Evolutionary conservation across 2,113 vertebrate species (phyloP).

Genomic region (Hipposideros armiger): DNA sequence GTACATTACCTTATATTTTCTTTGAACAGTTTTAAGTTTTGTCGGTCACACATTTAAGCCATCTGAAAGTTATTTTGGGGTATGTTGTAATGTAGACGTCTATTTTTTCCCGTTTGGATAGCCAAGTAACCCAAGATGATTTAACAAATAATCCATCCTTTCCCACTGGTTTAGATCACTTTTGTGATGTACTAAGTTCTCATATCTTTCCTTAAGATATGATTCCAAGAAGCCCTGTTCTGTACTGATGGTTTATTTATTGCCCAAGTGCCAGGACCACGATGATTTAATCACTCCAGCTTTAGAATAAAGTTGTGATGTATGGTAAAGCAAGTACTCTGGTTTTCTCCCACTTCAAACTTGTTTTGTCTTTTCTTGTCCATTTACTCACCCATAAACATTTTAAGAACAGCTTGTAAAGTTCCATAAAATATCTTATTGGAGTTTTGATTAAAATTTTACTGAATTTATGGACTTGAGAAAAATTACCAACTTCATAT

Average conservation of each 20-base stretch:
- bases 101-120: not conserved
- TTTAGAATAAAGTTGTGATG: not conserved
- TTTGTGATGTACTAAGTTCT: not conserved
- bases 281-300: not conserved
- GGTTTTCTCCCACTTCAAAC: not conserved
- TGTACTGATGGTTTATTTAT: not conserved
- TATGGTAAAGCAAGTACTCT: not conserved
- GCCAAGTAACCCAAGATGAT: not conserved
- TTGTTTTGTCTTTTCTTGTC: not conserved
- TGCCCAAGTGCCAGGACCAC: not conserved
- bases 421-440: not conserved
- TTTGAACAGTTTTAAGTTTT: not conserved
- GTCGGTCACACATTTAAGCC: not conserved
- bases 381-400: not conserved
- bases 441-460: not conserved
- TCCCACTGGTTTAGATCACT: not conserved
- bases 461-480: conserved; percentile 8
- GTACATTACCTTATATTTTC: not conserved
- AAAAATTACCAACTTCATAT: not conserved
- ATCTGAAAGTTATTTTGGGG: not conserved
- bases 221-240: not conserved
- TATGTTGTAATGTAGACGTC: not conserved
- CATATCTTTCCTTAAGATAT: not conserved
- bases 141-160: not conserved
- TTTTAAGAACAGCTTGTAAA: conserved; percentile 8